Evolutionary conservation across 2,797 vertebrate genomes (phyloP), one percentile per base, ranked within the genome.

Genomic region (Gymnothorax reevesii): DNA sequence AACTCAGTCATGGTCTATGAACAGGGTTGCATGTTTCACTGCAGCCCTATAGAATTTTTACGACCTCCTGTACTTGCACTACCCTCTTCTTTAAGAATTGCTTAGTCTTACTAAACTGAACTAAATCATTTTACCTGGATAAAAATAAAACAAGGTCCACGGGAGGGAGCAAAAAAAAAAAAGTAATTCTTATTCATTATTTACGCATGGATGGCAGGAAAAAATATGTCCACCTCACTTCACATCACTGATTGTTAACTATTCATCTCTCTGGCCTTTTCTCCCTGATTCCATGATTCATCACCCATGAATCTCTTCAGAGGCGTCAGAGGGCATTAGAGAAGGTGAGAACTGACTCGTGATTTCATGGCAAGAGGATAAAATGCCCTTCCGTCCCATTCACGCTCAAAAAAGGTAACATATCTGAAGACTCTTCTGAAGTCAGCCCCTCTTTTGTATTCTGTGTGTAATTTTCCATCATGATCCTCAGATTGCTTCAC

Each of bases 121-220:
- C 25, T 66, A 66, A 95, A 95, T 96, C 95, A 95, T 96, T 96
- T 96, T 95, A 95, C 94, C 94, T 94, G 91, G 90, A 96, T 92
- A 95, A 96, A 95, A 94, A 95, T 95, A 95, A 94, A 87, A 91
- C 92, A 95, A 94, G 94, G 95, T 95, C 95, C 96, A 97, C 96
- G 95, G 95, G 91, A 90, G 33, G 33, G 33, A 42, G 33, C 33
- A 42, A 42, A 91, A 90, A 90, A 93, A 96, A 89, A 96, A 96
- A 95, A 94, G 94, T 93, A 94, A 95, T 93, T 94, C 90, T 83
- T 86, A 86, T 96, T 90, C 94, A 96, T 96, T 96, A 96, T 96
- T 96, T 93, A 96, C 92, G 20, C 60, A 89, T 92, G 94, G 95
- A 95, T 95, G 94, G 95, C 93, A 93, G 94, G 92, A 94, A 94